A percentile compares a stretch with the other conserved stretches of the same genome.
These are phyloP conservation scores for Bostrychus sinensis DNA, from an alignment of 2,113 vertebrate species.

Conservation along the genomic window DNA sequence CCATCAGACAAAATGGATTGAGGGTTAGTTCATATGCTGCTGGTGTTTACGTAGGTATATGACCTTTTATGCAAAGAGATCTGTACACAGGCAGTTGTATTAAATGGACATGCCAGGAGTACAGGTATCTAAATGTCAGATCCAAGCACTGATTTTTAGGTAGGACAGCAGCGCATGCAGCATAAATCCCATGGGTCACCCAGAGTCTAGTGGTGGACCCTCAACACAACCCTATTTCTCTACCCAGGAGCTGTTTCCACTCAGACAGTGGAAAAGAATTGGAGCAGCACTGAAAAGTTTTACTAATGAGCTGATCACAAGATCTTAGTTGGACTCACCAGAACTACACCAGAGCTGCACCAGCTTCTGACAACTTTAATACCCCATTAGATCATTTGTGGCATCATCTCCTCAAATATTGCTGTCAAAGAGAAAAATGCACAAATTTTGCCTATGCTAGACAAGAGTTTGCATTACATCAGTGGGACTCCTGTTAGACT, in stretches of 20 bases:
- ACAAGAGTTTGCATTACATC: not conserved
- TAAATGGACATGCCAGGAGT: not conserved
- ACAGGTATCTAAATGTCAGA: slow-evolving; percentile 25
- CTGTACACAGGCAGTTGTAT: too few relatives aligned
- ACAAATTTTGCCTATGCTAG: not conserved
- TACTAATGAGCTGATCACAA: slow-evolving; percentile 45
- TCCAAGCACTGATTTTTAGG: not conserved
- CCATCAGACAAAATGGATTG: not conserved
- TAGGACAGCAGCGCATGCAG: slow-evolving; percentile 25
- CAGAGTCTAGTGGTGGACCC: slow-evolving; percentile 26
- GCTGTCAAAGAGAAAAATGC: slow-evolving; percentile 6
- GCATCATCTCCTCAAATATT: not conserved
- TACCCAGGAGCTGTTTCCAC: slow-evolving; percentile 25
- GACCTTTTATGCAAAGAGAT: too few relatives aligned
- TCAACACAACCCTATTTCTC: slow-evolving; percentile 39
- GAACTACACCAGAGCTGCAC: not conserved
- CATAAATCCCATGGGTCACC: slow-evolving; percentile 39
- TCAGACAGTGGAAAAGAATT: slow-evolving; percentile 30
- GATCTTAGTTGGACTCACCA: slow-evolving; percentile 12
- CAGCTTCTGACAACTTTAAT: slow-evolving; percentile 8
- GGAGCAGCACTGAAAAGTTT: slow-evolving; percentile 17
- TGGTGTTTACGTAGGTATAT: too few relatives aligned
- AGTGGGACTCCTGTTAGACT: not conserved
- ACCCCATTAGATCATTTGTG: not conserved
- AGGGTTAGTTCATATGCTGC: too few relatives aligned